A percentile compares a stretch with the other conserved stretches of the same genome.
These are phyloP conservation scores for Manacus vitellinus DNA, from an alignment of 2,113 vertebrate species.

Conservation along the genomic window DNA sequence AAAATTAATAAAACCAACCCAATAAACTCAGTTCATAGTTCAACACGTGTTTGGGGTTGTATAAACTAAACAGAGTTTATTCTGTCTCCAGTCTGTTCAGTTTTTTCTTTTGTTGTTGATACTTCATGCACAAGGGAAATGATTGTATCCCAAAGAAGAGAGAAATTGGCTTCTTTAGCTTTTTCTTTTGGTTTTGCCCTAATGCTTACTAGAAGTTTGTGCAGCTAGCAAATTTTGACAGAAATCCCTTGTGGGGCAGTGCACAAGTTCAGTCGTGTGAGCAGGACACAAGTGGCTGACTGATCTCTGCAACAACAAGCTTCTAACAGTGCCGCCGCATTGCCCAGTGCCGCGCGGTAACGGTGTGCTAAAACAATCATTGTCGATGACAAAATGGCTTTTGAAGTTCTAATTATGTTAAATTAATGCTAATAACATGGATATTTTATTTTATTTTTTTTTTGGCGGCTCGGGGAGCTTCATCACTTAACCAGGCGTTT, in stretches of 20 bases:
- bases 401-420: slow-evolving; percentile 86
- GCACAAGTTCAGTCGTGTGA: slow-evolving; percentile 73
- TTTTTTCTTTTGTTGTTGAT: slow-evolving; percentile 78
- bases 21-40: slow-evolving; percentile 75
- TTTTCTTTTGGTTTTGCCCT: slow-evolving; percentile 78
- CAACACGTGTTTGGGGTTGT: slow-evolving; percentile 72
- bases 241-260: slow-evolving; percentile 68
- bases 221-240: slow-evolving; percentile 76
- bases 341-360: slow-evolving; percentile 66
- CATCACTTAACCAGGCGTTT: slow-evolving; percentile 84
- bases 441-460: slow-evolving; percentile 79
- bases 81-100: slow-evolving; percentile 80
- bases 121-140: slow-evolving; percentile 93
- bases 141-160: slow-evolving; percentile 91
- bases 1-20: slow-evolving; percentile 72
- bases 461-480: slow-evolving; percentile 85
- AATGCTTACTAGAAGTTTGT: slow-evolving; percentile 88
- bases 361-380: slow-evolving; percentile 86
- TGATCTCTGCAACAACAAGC: slow-evolving; percentile 82
- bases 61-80: slow-evolving; percentile 76
- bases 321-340: slow-evolving; percentile 75
- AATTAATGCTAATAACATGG: slow-evolving; percentile 87
- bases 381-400: slow-evolving; percentile 85
- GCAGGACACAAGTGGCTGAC: slow-evolving; percentile 73
- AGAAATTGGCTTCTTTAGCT: slow-evolving; percentile 79